These are phyloP conservation scores for Todus mexicanus DNA, from an alignment of 2,797 vertebrate species.

Conservation along the genomic window DNA sequence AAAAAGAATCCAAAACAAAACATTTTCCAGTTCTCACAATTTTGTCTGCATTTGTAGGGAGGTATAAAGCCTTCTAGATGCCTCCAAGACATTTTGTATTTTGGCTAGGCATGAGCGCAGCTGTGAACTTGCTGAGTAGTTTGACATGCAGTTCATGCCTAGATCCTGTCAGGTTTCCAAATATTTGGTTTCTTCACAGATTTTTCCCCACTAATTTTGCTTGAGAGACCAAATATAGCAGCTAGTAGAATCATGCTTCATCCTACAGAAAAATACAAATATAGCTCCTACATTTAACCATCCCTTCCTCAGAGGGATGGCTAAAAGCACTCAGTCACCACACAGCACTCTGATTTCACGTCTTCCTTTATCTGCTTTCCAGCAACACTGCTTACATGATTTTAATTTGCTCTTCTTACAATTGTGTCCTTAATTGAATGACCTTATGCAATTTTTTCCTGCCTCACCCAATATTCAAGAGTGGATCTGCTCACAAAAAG, in stretches of 20 bases:
- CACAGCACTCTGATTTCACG: not conserved
- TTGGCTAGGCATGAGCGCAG: not conserved
- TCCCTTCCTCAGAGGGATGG: not conserved
- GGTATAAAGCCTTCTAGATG: not conserved
- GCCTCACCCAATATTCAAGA: not conserved
- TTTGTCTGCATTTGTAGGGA: not conserved
- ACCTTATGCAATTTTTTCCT: not conserved
- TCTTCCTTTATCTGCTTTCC: not conserved
- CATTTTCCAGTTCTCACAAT: not conserved
- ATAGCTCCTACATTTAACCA: not conserved
- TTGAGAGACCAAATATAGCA: not conserved
- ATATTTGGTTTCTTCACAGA: not conserved
- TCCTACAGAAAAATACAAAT: not conserved
- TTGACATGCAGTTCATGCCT: fast-evolving
- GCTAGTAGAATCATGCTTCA: not conserved
- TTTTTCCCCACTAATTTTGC: not conserved
- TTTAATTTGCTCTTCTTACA: not conserved
- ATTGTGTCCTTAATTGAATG: not conserved
- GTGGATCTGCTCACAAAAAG: not conserved
- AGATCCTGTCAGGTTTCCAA: not conserved
- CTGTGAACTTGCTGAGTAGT: not conserved
- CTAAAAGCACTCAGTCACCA: not conserved
- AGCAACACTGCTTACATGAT: not conserved
- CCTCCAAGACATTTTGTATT: not conserved
- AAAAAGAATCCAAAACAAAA: too few species aligned